phyloP scores from a whole-genome alignment of 2,888 invertebrate genomes.

The Drosophila paramelanica region DNA sequence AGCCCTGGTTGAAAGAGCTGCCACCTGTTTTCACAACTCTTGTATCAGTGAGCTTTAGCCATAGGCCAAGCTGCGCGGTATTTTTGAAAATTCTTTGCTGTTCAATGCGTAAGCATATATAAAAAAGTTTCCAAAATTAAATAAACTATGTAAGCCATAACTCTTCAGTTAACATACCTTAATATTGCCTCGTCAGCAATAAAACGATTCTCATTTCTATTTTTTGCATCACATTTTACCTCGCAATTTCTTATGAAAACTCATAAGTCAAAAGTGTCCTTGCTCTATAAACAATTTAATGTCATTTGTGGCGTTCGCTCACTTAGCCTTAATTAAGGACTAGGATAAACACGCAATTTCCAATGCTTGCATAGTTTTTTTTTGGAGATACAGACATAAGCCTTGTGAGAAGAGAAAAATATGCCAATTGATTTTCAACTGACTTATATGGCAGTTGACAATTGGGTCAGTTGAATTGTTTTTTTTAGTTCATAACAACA shows the following conservation, averaged over 20 bases:
- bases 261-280: constrained; percentile 56
- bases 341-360: constrained; percentile 54
- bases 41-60: constrained; percentile 14
- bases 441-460: constrained; percentile 8
- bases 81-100: not conserved
- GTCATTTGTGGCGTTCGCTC: constrained; percentile 41
- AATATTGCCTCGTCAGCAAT: not conserved
- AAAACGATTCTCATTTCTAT: not conserved
- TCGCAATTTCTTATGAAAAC: constrained; percentile 38
- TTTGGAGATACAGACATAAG: constrained; percentile 36
- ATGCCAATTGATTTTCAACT: constrained; percentile 41
- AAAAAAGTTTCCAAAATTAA: not conserved
- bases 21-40: constrained; percentile 4
- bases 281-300: constrained; percentile 70
- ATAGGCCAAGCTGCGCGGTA: not conserved
- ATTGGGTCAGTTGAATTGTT: constrained; percentile 41
- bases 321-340: constrained; percentile 64
- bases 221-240: constrained; percentile 24
- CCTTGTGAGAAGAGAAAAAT: not conserved
- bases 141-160: not conserved
- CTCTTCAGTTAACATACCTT: not conserved
- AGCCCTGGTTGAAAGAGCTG: constrained; percentile 19
- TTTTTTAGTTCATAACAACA: not conserved
- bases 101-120: too few relatives aligned
- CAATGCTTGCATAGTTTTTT: not conserved